These are phyloP conservation scores for Astropecten irregularis DNA, from an alignment of 53 echinoderm and acorn worm species.

Conservation along the genomic window DNA sequence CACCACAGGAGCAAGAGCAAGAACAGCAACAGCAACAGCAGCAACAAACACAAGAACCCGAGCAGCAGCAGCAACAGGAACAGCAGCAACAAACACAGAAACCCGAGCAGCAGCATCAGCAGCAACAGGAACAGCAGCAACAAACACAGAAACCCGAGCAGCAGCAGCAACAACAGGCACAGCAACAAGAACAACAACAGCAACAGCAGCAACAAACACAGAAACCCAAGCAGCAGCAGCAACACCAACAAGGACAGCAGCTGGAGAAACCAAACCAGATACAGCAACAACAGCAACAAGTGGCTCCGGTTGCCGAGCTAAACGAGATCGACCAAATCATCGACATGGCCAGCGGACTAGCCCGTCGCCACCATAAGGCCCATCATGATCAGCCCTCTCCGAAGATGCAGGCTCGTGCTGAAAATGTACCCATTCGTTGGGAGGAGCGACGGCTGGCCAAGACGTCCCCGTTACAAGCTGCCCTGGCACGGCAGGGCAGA, in stretches of 20 bases:
- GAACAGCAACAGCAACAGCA: not conserved
- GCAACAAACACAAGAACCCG: not conserved
- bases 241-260: not conserved
- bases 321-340: constrained; percentile 35
- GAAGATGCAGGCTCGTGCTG: not conserved
- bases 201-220: not conserved
- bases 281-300: not conserved
- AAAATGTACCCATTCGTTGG: not conserved
- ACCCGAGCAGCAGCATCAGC: not conserved
- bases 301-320: not conserved
- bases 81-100: not conserved
- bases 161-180: not conserved
- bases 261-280: not conserved
- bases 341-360: not conserved
- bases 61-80: constrained; percentile 5
- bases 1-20: no score
- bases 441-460: not conserved
- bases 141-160: not conserved
- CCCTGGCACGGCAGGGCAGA: not conserved
- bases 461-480: not conserved
- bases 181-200: not conserved
- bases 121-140: not conserved
- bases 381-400: no score
- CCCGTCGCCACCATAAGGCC: not conserved
- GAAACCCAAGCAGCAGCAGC: not conserved